Evolutionary conservation across 2,888 invertebrate species (phyloP).

Genomic region (Andrena praecox): DNA sequence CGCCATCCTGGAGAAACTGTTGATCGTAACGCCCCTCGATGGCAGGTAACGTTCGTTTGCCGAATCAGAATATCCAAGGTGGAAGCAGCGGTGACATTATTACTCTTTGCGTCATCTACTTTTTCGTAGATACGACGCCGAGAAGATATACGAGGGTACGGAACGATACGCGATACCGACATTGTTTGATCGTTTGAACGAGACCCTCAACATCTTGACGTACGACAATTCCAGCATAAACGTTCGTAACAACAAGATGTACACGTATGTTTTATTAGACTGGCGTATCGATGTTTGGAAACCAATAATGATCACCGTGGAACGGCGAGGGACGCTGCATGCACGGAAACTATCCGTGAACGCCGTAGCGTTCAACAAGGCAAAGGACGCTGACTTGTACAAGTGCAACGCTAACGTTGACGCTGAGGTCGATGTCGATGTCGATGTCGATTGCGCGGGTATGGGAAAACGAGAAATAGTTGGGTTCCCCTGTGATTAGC

Average conservation of each 20-base stretch:
- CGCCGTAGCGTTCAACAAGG: constrained; percentile 66
- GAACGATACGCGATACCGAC: constrained; percentile 73
- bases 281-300: constrained; percentile 84
- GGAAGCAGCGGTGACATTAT: too few species aligned
- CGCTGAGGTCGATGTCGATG: constrained; percentile 29
- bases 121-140: constrained; percentile 77
- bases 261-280: constrained; percentile 79
- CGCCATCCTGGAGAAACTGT: constrained; percentile 75
- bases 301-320: constrained; percentile 84
- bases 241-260: constrained; percentile 81
- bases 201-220: constrained; percentile 77
- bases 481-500: not conserved
- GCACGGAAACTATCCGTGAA: constrained; percentile 62
- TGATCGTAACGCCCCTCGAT: constrained; percentile 81
- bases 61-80: not conserved
- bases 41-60: constrained; percentile 74
- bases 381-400: constrained; percentile 69
- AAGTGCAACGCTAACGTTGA: constrained; percentile 63
- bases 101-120: constrained; percentile 10
- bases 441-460: constrained; percentile 81
- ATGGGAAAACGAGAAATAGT: constrained; percentile 32
- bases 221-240: constrained; percentile 77
- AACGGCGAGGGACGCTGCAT: constrained; percentile 81
- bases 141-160: constrained; percentile 78
- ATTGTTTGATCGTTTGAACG: constrained; percentile 77